Base-by-base conservation (phyloP, 53 echinoderm and acorn worm species). In the Patiria pectinifera region DNA sequence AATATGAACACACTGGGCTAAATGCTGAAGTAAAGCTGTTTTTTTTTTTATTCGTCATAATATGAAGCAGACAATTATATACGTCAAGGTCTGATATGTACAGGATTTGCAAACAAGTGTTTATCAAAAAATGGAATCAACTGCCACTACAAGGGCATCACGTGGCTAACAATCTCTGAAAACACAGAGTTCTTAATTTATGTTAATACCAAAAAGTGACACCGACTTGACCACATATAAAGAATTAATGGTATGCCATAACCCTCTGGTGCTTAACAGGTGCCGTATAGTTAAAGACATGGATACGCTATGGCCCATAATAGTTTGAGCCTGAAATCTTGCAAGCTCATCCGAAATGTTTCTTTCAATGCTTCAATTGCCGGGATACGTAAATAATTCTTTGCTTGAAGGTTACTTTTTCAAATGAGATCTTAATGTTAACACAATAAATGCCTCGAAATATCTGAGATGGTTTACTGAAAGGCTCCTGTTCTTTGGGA, bases 111-210 rank as follows among this genome's bases (percentile, higher is more conserved):
- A 10, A 81, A 90, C 35, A 84, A 11, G 88, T 69, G 90, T 63
- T 90, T 90, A 80, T 90, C 81, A 66, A 87, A 89, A 85, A 90
- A 80, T 90, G 90, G 90, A 90, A 90, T 90, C 80, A 81, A 80
- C 60, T 45, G 76, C 77, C 78, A 78, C 47, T 25, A 78, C 59
- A 26, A 45, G 59, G 59, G 60, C 59, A 77, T n/a, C 18, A 74
- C 11, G 61, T 45, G 15, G 75, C 8, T 53, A 43, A 9, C 15
- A 43, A 44, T 60, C 59, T 76, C 61, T 19, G 59, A 19, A 59
- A 59, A 76, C 53, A 60, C 48, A 78, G 61, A 3, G 2, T 62
- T 3, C 26, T 26, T 13, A 9, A 14, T 4, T 35, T 59, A 24
- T 60, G 24, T 59, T 14, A 26, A 89, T 60, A 45, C 26, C 19